A percentile compares a stretch with the other conserved stretches of the same genome.
These are phyloP conservation scores for Brachyhypopomus occidentalis DNA, from an alignment of 2,113 vertebrate species.

Conservation along the genomic window DNA sequence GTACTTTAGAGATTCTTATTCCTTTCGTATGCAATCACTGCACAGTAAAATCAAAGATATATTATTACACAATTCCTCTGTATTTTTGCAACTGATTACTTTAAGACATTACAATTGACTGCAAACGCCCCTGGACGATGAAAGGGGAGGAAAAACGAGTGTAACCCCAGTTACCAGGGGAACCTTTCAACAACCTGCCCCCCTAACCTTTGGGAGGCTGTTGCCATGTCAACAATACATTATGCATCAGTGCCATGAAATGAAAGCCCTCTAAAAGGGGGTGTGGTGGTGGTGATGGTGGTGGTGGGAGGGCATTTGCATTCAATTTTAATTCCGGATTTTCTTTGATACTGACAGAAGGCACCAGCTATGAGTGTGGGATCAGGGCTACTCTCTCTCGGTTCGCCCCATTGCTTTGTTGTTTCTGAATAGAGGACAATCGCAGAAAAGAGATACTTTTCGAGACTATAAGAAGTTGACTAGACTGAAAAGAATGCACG, in stretches of 20 bases:
- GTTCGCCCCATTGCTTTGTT: background rate
- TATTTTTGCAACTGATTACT: too few species aligned
- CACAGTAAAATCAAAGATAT: too few species aligned
- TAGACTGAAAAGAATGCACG: background rate
- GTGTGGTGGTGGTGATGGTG: too few species aligned
- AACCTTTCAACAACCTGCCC: conserved; percentile 1
- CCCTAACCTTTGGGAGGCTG: conserved; percentile 13
- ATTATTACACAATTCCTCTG: too few species aligned
- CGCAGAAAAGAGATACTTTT: background rate
- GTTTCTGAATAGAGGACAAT: background rate
- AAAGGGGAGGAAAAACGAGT: background rate
- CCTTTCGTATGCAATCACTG: too few species aligned
- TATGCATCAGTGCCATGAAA: conserved; percentile 7
- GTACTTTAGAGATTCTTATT: too few species aligned
- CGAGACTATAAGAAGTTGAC: background rate
- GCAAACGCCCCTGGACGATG: background rate
- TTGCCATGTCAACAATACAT: conserved; percentile 10
- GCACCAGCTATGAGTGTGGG: background rate
- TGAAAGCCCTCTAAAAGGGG: background rate
- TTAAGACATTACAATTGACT: background rate
- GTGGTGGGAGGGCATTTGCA: background rate
- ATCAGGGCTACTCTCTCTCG: background rate
- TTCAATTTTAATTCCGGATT: background rate
- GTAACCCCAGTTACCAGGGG: background rate
- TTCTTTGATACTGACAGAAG: conserved; percentile 10